A percentile compares a stretch with the other conserved stretches of the same genome.
Evolutionary conservation across 2,888 invertebrate genomes (phyloP).

Genomic region (Cataglyphis albicans): DNA sequence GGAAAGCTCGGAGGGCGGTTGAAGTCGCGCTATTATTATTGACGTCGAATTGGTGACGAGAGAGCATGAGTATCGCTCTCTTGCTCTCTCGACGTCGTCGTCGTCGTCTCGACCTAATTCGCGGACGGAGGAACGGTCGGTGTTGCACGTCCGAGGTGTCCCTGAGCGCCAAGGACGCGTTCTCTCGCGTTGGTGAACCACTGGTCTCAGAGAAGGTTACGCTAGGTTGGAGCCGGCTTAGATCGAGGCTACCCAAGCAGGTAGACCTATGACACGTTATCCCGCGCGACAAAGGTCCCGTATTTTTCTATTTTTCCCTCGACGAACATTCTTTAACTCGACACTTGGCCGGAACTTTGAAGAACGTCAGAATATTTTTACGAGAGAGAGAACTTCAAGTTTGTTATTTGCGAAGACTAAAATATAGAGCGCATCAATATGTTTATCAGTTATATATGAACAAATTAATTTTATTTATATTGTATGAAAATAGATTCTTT

Average conservation of each 20-base stretch:
- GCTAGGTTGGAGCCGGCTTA: constrained; percentile 40
- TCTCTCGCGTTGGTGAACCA: constrained; percentile 72
- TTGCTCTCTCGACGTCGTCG: constrained; percentile 49
- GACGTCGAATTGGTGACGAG: constrained; percentile 68
- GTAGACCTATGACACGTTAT: constrained; percentile 31
- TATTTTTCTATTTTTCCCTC: neutral
- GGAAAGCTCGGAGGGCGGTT: constrained; percentile 60
- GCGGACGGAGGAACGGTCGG: constrained; percentile 74
- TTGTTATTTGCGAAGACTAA: neutral
- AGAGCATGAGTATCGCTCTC: constrained; percentile 57
- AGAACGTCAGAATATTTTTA: neutral
- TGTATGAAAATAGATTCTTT: too few relatives aligned
- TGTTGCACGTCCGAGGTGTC: constrained; percentile 75
- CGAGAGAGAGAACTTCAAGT: constrained; percentile 2
- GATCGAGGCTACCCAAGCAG: constrained; percentile 18
- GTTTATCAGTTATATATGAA: neutral
- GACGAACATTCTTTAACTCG: neutral
- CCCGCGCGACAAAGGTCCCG: constrained; percentile 16
- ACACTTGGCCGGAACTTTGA: neutral
- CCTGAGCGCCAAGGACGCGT: constrained; percentile 78
- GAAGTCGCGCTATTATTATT: constrained; percentile 71
- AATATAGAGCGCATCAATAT: neutral
- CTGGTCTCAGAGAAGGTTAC: constrained; percentile 54
- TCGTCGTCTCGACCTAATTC: constrained; percentile 80
- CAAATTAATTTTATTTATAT: neutral